These are phyloP conservation scores for Pangasianodon gigas DNA, from an alignment of 2,113 vertebrate genomes.

Conservation along the genomic window DNA sequence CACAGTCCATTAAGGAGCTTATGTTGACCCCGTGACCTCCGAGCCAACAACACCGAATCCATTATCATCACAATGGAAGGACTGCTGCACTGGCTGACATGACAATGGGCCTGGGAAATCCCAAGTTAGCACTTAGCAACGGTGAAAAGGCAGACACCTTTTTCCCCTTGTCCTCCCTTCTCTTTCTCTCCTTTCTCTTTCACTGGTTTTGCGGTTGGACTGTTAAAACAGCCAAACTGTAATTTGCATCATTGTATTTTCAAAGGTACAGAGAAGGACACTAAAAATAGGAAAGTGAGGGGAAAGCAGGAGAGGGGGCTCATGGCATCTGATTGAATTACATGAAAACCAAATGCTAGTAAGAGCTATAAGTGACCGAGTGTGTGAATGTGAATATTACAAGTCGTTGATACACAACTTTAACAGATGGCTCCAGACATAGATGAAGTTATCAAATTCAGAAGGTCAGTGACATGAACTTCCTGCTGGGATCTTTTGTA, in stretches of 20 bases:
- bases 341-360: constrained; percentile 57
- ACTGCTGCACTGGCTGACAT: constrained; percentile 78
- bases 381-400: constrained; percentile 51
- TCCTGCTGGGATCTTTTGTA: constrained; percentile 55
- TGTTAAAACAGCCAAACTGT: constrained; percentile 80
- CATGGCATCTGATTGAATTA: constrained; percentile 66
- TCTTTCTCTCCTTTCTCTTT: constrained; percentile 46
- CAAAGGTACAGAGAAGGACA: constrained; percentile 87
- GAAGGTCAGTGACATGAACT: constrained; percentile 51
- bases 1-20: constrained; percentile 99
- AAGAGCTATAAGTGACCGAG: constrained; percentile 39
- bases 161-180: constrained; percentile 71
- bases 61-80: constrained; percentile 98
- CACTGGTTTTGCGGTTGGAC: constrained; percentile 74
- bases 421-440: constrained; percentile 11
- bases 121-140: constrained; percentile 88
- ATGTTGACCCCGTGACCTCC: constrained; percentile 93
- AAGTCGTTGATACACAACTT: background rate
- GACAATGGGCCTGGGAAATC: constrained; percentile 85
- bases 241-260: constrained; percentile 90
- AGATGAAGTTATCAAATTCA: constrained; percentile 54
- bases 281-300: constrained; percentile 72
- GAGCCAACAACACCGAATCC: constrained; percentile 96
- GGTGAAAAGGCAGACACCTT: constrained; percentile 44
- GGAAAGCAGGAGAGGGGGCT: constrained; percentile 77